phyloP scores from a whole-genome alignment of 2,113 vertebrate species.

The Vombatus ursinus region DNA sequence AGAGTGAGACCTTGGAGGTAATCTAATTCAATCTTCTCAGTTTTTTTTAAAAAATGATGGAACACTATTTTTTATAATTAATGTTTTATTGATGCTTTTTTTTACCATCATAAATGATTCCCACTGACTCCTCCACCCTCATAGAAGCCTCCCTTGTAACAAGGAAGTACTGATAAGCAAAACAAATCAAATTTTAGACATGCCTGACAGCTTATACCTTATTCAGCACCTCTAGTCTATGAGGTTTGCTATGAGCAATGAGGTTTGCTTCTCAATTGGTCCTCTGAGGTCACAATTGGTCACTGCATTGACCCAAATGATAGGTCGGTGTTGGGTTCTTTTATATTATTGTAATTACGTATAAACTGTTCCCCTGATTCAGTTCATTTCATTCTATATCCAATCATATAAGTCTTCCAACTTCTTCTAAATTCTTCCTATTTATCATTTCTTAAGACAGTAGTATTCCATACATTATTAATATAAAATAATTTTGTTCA shows the following conservation, averaged over 20 bases:
- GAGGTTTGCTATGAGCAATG: background rate
- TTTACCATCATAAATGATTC: background rate
- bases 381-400: background rate
- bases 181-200: background rate
- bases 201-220: background rate
- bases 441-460: background rate
- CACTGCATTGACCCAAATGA: background rate
- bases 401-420: background rate
- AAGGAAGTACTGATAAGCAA: background rate
- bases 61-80: background rate
- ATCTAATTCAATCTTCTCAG: background rate
- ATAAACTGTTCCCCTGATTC: background rate
- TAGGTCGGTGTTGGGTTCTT: background rate
- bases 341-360: background rate
- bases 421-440: background rate
- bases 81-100: background rate
- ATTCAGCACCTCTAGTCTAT: background rate
- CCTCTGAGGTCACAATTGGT: background rate
- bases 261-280: background rate
- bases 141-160: background rate
- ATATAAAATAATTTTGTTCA: background rate
- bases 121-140: background rate
- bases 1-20: background rate
- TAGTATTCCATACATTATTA: background rate
- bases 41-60: background rate